Evolutionary conservation across 2,113 vertebrate species (phyloP).

Genomic region (Cyanistes caeruleus): DNA sequence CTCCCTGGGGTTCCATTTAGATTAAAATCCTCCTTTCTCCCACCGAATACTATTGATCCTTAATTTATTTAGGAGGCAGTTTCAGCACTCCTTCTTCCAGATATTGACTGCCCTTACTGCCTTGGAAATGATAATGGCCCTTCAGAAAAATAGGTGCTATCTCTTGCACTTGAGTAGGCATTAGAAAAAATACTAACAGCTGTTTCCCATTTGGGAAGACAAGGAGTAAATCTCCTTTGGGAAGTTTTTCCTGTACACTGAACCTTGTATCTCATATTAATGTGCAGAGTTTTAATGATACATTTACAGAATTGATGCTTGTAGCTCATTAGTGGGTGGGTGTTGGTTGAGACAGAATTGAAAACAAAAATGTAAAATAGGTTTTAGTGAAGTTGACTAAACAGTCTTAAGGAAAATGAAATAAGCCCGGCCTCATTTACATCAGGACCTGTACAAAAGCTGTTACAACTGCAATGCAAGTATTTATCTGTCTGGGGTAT

Average conservation of each 20-base stretch:
- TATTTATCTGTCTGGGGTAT: not conserved
- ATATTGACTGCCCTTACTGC: conserved; percentile 40
- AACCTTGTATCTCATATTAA: not conserved
- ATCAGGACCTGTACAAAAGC: not conserved
- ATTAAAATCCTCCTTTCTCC: conserved; percentile 47
- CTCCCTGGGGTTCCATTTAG: conserved; percentile 17
- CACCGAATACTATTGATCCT: conserved; percentile 52
- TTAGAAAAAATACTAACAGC: conserved; percentile 25
- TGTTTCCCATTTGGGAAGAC: not conserved
- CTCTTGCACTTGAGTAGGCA: not conserved
- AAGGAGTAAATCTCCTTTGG: conserved; percentile 7
- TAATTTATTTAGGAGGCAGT: conserved; percentile 62
- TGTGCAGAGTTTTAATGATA: not conserved
- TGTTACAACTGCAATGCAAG: not conserved
- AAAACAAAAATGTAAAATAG: not conserved
- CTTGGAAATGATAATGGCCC: conserved; percentile 37
- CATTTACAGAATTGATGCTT: not conserved
- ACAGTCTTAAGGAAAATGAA: not conserved
- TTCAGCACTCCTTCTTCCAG: conserved; percentile 43
- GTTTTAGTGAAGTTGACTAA: not conserved
- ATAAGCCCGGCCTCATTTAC: not conserved
- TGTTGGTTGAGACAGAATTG: not conserved
- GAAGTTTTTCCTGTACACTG: not conserved
- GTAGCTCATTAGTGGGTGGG: not conserved
- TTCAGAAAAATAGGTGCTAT: conserved; percentile 36